These are phyloP conservation scores for Liposcelis brunnea DNA, from an alignment of 2,888 invertebrate species.

Conservation along the genomic window DNA sequence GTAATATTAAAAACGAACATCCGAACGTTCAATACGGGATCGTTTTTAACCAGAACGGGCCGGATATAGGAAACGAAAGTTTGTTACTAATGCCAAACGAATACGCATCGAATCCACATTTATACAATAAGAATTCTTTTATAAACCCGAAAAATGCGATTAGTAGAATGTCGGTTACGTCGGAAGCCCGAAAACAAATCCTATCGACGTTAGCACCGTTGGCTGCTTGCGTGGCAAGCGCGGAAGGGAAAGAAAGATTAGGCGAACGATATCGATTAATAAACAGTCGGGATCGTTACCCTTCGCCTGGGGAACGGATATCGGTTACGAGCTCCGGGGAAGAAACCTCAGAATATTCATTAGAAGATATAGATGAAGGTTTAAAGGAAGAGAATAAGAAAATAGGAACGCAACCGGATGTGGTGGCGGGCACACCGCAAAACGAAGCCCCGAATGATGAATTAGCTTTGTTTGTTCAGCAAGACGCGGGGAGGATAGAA, in stretches of 20 bases:
- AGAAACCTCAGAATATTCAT: conserved; percentile 39
- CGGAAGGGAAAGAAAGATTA: conserved; percentile 2
- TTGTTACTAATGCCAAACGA: not conserved
- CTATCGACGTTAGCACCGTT: conserved; percentile 60
- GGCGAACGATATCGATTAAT: not conserved
- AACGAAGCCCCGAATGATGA: conserved; percentile 38
- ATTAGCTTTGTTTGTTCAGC: conserved; percentile 66
- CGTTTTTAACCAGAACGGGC: conserved; percentile 22
- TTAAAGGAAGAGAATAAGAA: conserved; percentile 30
- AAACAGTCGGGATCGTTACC: not conserved
- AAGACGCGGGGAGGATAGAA: conserved; percentile 66
- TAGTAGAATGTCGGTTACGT: conserved; percentile 24
- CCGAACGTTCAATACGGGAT: conserved; percentile 22
- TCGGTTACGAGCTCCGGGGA: conserved; percentile 14
- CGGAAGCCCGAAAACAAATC: conserved; percentile 58
- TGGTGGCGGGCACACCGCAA: conserved; percentile 58
- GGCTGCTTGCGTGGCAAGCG: conserved; percentile 51
- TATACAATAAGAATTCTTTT: not conserved
- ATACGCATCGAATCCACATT: not conserved
- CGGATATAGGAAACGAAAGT: conserved; percentile 35
- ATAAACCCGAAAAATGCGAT: not conserved
- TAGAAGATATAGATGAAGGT: conserved; percentile 44
- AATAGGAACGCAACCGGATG: conserved; percentile 45
- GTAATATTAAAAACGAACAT: conserved; percentile 19
- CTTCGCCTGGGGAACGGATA: conserved; percentile 14